Evolutionary conservation across 1,140 invertebrate species (phyloP).

Genomic region (Leptonema lineaticorne): DNA sequence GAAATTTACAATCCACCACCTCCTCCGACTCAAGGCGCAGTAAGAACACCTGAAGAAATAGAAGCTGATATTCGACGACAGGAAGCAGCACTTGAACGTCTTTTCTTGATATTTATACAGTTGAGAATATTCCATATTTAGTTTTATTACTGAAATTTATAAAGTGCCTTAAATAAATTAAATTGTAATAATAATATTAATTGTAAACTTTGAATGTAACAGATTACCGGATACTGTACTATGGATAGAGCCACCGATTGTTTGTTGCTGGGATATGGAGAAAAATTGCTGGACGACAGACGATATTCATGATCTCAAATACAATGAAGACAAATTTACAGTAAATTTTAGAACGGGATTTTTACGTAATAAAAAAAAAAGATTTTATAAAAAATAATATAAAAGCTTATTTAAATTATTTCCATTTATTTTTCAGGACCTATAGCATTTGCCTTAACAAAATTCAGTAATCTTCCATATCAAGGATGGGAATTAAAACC

Average conservation of each 20-base stretch:
- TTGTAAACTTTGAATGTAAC: constrained; percentile 24
- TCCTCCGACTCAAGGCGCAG: constrained; percentile 62
- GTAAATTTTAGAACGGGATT: constrained; percentile 71
- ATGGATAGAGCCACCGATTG: constrained; percentile 80
- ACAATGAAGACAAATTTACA: constrained; percentile 78
- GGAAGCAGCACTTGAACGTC: constrained; percentile 72
- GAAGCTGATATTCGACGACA: constrained; percentile 75
- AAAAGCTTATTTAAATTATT: not conserved
- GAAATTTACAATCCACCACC: constrained; percentile 70
- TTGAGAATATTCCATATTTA: no score
- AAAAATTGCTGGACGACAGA: constrained; percentile 68
- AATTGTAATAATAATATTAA: not conserved
- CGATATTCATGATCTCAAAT: constrained; percentile 78
- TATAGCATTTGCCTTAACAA: constrained; percentile 71
- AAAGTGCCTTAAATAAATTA: constrained; percentile 42
- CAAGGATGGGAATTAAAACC: constrained; percentile 84
- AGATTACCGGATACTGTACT: constrained; percentile 74
- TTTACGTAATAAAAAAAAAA: not conserved
- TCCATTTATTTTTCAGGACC: constrained; percentile 49
- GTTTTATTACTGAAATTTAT: no score
- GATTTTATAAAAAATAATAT: not conserved
- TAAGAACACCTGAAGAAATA: constrained; percentile 75
- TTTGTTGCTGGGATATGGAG: constrained; percentile 72
- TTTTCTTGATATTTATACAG: constrained; percentile 70
- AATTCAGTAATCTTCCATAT: constrained; percentile 79